These are phyloP conservation scores for Xylota sylvarum DNA, from an alignment of 2,888 invertebrate genomes.

Conservation along the genomic window DNA sequence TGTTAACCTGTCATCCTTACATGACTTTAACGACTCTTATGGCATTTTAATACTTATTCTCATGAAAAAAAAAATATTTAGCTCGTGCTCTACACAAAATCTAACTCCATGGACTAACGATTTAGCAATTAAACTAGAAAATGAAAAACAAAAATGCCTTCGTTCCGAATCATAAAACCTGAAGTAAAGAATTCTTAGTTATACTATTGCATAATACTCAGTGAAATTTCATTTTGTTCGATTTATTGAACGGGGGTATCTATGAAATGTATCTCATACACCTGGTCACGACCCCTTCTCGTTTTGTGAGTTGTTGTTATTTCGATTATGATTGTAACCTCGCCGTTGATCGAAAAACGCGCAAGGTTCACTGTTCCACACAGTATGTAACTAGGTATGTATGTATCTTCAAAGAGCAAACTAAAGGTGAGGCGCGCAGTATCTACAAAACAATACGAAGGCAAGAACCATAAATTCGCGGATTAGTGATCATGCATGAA, in stretches of 20 bases:
- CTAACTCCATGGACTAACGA: conserved; percentile 31
- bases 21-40: conserved; percentile 40
- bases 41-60: conserved; percentile 14
- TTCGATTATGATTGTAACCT: conserved; percentile 72
- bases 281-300: conserved; percentile 75
- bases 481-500: conserved; percentile 72
- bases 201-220: conserved; percentile 59
- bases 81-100: neutral
- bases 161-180: conserved; percentile 28
- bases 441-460: conserved; percentile 51
- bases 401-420: conserved; percentile 40
- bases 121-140: conserved; percentile 10
- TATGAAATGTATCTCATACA: conserved; percentile 69
- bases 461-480: conserved; percentile 76
- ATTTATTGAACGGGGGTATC: conserved; percentile 64
- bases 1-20: conserved; percentile 33
- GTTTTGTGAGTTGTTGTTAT: conserved; percentile 22
- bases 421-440: conserved; percentile 32
- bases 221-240: conserved; percentile 55
- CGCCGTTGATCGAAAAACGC: conserved; percentile 64
- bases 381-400: neutral
- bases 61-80: neutral
- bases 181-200: conserved; percentile 40
- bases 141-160: neutral
- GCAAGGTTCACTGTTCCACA: conserved; percentile 56